These are phyloP conservation scores for Smutsia gigantea DNA, from an alignment of 2,797 vertebrate species.

Conservation along the genomic window DNA sequence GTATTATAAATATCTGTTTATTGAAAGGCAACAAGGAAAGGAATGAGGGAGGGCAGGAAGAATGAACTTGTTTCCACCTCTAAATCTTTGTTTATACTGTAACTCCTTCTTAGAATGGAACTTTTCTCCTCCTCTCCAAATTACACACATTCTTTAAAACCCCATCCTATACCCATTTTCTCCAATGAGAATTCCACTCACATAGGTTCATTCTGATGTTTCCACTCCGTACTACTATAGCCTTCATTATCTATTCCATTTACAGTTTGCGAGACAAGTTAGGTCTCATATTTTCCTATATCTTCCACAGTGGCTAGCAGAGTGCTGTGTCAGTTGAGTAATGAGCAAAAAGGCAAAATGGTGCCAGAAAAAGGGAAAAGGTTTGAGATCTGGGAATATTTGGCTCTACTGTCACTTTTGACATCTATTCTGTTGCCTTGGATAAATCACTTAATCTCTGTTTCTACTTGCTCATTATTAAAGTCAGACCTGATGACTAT, in stretches of 20 bases:
- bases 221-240: background rate
- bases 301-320: background rate
- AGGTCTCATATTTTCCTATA: background rate
- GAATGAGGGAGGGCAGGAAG: background rate
- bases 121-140: background rate
- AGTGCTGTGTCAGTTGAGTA: background rate
- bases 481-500: constrained; percentile 34
- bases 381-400: background rate
- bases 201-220: background rate
- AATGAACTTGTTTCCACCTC: background rate
- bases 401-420: constrained; percentile 10
- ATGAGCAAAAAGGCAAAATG: background rate
- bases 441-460: constrained; percentile 35
- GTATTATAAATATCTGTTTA: background rate
- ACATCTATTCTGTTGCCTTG: background rate
- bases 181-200: background rate
- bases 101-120: constrained; percentile 8
- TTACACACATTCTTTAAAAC: background rate
- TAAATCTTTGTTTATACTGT: background rate
- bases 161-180: background rate
- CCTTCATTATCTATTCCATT: background rate
- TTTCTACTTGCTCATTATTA: constrained; percentile 52
- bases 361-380: background rate
- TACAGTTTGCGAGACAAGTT: background rate
- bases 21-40: constrained; percentile 1